Evolutionary conservation across 2,113 vertebrate species (phyloP), one percentile per base, ranked within the genome.

Genomic region (Coptodon bakossiorum): DNA sequence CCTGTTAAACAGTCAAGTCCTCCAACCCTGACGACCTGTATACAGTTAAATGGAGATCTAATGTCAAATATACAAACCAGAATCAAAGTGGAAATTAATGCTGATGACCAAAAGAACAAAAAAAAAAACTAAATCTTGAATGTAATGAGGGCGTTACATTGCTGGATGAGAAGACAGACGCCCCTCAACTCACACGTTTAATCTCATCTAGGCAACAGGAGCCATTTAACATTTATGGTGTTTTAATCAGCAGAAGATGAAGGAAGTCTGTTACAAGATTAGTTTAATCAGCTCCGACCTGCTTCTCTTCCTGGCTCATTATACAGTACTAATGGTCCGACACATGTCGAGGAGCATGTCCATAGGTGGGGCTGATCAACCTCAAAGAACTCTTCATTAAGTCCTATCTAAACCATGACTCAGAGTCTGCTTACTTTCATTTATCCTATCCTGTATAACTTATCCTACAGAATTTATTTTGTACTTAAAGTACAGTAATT

Each of bases 291-390:
- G 79, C 50, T 19, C 4, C 16, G 80, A 84, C 83, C 81, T 88
- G 81, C 88, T 88, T 54, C 36, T 86, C 89, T 88, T 93, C 89
- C 86, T 81, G 88, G 14, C 80, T 92, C 86, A 92, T 93, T 93
- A 92, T 29, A 52, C 5, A 22, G 80, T 59, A 45, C 50, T 88
- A 59, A 89, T 53, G 68, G 29, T 45, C 54, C 57, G 50, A 84
- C 57, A n/a, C 3, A 6, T 38, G 19, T 79, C 66, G 84, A 63
- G 48, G 71, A 76, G 57, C 82, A 14, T 50, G 73, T 78, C 73
- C 27, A 48, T 59, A 63, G 40, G 80, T 61, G 56, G 17, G 7
- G 40, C 80, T 82, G 73, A 34, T 52, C 80, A 59, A 59, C 80
- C 45, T 78, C 6, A 50, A 50, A 78, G 45, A 52, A 17, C 73